Conservation (phyloP, 1,140 invertebrate genomes). For the Parasteatoda tepidariorum region DNA sequence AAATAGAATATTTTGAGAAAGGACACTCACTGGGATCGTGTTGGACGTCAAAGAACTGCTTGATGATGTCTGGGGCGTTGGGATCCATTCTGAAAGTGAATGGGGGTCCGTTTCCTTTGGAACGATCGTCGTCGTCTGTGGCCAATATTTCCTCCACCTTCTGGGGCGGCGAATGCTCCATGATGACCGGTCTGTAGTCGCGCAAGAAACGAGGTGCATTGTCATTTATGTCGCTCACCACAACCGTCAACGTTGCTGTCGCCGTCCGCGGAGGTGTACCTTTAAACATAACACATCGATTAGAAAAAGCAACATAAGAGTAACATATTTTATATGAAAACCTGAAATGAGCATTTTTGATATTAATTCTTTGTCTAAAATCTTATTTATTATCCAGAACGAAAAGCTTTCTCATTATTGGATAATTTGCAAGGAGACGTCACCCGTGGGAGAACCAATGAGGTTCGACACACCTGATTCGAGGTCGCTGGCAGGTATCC, state of each 20-base stretch:
- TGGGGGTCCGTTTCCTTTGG: slow-evolving; percentile 93
- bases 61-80: slow-evolving; percentile 90
- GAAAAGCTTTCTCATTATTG: no score
- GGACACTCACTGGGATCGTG: slow-evolving; percentile 56
- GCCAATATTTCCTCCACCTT: slow-evolving; percentile 94
- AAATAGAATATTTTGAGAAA: background rate
- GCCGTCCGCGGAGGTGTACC: slow-evolving; percentile 87
- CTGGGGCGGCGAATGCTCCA: slow-evolving; percentile 84
- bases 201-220: slow-evolving; percentile 75
- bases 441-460: no score
- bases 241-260: slow-evolving; percentile 93
- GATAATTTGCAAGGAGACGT: no score
- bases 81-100: slow-evolving; percentile 94
- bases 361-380: no score
- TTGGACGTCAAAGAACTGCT: slow-evolving; percentile 88
- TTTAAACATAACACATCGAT: slow-evolving; percentile 3
- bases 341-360: no score
- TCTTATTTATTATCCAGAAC: no score
- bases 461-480: no score
- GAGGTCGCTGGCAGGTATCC: no score
- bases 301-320: background rate
- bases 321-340: no score
- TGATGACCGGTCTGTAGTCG: slow-evolving; percentile 91
- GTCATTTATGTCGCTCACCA: slow-evolving; percentile 97
- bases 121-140: slow-evolving; percentile 94